Evolutionary conservation across 2,888 invertebrate genomes (phyloP).

Genomic region (Gymnosoma rotundatum): DNA sequence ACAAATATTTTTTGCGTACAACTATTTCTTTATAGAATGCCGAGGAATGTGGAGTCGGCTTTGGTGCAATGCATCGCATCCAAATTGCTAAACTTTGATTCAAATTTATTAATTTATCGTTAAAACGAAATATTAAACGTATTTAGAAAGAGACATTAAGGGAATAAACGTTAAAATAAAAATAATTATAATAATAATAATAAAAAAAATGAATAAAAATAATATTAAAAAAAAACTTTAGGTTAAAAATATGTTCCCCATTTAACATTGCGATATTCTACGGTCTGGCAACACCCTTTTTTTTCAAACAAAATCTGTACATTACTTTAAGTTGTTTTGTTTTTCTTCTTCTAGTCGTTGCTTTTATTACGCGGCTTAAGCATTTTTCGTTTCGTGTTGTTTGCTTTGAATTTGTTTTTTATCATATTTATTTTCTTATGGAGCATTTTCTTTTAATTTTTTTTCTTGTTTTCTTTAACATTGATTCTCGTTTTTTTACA

Average conservation of each 20-base stretch:
- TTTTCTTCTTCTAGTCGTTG: conserved; percentile 30
- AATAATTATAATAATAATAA: no score
- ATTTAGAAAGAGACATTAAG: no score
- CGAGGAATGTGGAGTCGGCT: no score
- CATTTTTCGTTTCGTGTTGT: conserved; percentile 58
- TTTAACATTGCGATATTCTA: neutral
- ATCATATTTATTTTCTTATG: conserved; percentile 22
- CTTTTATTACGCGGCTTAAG: conserved; percentile 68
- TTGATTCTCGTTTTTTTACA: conserved; percentile 39
- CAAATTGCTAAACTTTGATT: no score
- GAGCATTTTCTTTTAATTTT: conserved; percentile 12
- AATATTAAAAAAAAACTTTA: no score
- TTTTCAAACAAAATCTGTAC: conserved; percentile 17
- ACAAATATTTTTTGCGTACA: no score
- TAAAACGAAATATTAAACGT: no score
- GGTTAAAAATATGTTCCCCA: neutral
- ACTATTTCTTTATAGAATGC: no score
- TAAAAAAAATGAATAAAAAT: no score
- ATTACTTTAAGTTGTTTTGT: conserved; percentile 10
- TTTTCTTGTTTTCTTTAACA: conserved; percentile 40
- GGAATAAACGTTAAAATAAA: no score
- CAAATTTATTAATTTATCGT: no score
- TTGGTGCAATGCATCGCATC: no score
- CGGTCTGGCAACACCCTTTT: conserved; percentile 17
- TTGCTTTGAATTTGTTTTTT: conserved; percentile 40